Evolutionary conservation across 1,140 invertebrate species (phyloP), one percentile per base, ranked within the genome.

Genomic region (Adoxophyes honmai): DNA sequence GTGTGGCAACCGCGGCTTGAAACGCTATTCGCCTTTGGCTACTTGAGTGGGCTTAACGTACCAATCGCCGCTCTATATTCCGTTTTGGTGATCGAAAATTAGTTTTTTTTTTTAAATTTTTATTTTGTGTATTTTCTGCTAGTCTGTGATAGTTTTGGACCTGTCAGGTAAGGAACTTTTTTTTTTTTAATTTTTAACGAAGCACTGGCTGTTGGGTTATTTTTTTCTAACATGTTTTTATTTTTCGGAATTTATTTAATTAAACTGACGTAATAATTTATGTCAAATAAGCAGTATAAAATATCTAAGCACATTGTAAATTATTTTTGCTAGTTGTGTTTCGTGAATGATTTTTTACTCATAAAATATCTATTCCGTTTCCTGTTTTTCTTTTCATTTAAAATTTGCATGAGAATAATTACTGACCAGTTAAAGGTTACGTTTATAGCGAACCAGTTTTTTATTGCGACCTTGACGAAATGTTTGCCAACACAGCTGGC

Each of bases 401-500:
- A 3, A 28, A 3, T 28, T 28, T 33, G 10, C 18, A 33, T 18
- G 21, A n/a, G n/a, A n/a, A 48, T 13, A 21, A 28, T 21, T 48
- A 21, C 42, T 18, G 21, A 48, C 42, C 21, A n/a, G 42, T 48
- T 48, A 28, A 28, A 28, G 21, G n/a, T n/a, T 28, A 6, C 2
- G 2, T 28, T 28, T 28, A 1, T 13, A 11, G 42, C 14, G 10
- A 13, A 48, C 42, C 21, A 33, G 42, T 48, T 28, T 8, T 28
- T 6, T 2, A 28, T 2, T 3, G 2, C 39, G 42, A 48, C 42
- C 42, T 48, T 48, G 42, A 33, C 16, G 6, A 21, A 28, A 4
- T 48, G 21, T 48, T 48, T 48, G 21, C 13, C 18, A 48, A 48
- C 42, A 48, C 42, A 48, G 42, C 42, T 48, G 42, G 9, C 2